Evolutionary conservation across 1,140 invertebrate genomes (phyloP), one percentile per base, ranked within the genome.

Genomic region (Monomorium pharaonis): DNA sequence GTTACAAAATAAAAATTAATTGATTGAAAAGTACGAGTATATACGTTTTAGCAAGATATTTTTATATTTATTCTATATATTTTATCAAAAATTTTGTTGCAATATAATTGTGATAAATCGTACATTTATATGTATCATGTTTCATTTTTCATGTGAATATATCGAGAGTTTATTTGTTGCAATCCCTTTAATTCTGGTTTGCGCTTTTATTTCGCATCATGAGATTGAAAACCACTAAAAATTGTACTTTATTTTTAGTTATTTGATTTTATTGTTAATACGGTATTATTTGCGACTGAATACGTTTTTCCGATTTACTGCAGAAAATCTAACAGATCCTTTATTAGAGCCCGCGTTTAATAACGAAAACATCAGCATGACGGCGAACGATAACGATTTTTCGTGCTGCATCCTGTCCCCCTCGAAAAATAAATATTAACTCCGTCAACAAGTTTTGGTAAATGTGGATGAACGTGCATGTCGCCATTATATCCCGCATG

Each of bases 341-440:
- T 67, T 78, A 67, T 67, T 16, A 37, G 27, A 16, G 1, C 12
- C 30, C 18, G 14, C n/a, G 30, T 49, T 67, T 78, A 51, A 65
- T 37, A 78, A 2, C 47, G 44, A 67, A 78, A 78, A 78, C 33
- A 78, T 51, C 37, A 33, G 54, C 24, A 5, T 12, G 7, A 74
- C 10, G 18, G 44, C 7, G 27, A 37, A 69, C 27, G 67, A 58
- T 56, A 74, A 74, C 51, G 27, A 83, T 83, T 78, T 78, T 67
- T 67, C 60, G 60, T 60, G 30, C 30, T 63, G 3, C 18, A 27
- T 30, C 42, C 37, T 21, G 49, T 83, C 74, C 24, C 65, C 12
- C 18, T 5, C 67, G 33, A 74, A 83, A 80, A 72, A 72, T 83
- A 83, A 83, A 83, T 83, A 83, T 83, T 83, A 83, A 49, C 33